Evolutionary conservation across 2,113 vertebrate species (phyloP), one percentile per base, ranked within the genome.

Genomic region (Alexandromys fortis): DNA sequence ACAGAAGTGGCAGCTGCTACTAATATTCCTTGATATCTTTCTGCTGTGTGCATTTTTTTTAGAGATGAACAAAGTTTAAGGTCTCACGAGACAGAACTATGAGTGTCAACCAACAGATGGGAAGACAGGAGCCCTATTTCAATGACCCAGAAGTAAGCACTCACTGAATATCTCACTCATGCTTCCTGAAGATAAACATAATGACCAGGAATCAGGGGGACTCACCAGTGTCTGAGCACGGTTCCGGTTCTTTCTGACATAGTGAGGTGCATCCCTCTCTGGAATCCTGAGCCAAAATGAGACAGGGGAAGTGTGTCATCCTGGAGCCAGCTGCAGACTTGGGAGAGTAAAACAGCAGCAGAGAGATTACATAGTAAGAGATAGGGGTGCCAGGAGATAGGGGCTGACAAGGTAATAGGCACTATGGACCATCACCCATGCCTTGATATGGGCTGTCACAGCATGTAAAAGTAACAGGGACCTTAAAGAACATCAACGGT

Each of bases 221-320:
- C 14, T 93, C 33, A 7, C 81, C 33, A 3, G 5, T 42, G 38
- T 16, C 42, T 2, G 0, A 52, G 89, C 77, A 77, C 75, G 7
- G 4, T 58, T 89, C 88, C 45, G 33, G 63, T 93, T 94, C 19
- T 77, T 95, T 11, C 75, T 76, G 79, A 90, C 8, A 79, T 17
- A 35, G 16, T 42, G 70, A 17, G 12, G 30, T 42, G 0, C 17
- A 47, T 35, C 65, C 7, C 24, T 92, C 38, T 28, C 63, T 28
- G 68, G 19, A 76, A 26, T 0, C 55, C 55, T 3, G 0, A 2
- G 26, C 68, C 91, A 26, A 85, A 85, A 82, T 3, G 16, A 81
- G 19, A 22, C 42, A 22, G 24, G 33, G 42, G 26, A 10, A 58
- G 4, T 38, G 16, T 9, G 1, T 47, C 38, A 73, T 38, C 72